Evolutionary conservation across 2,888 invertebrate species (phyloP).

Genomic region (Epinotia ramella): DNA sequence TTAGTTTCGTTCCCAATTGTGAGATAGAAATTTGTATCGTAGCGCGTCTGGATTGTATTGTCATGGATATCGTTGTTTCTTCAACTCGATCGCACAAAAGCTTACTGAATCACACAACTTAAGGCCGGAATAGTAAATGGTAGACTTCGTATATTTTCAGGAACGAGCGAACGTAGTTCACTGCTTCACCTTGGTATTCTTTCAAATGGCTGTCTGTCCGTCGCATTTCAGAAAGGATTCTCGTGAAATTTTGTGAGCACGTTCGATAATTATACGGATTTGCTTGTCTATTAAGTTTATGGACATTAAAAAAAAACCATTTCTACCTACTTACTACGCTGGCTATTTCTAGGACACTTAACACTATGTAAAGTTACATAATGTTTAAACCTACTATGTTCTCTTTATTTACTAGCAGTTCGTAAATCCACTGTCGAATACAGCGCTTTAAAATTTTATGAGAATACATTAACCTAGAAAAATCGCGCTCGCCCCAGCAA

Average conservation of each 20-base stretch:
- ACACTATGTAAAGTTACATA: background rate
- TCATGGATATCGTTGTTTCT: background rate
- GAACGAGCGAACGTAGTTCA: too few species aligned
- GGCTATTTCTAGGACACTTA: background rate
- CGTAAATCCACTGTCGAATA: conserved; percentile 9
- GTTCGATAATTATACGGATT: too few species aligned
- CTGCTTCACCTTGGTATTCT: too few species aligned
- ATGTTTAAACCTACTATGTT: background rate
- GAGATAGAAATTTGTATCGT: background rate
- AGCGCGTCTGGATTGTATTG: background rate
- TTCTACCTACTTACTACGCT: too few species aligned
- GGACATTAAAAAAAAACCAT: too few species aligned
- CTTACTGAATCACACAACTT: background rate
- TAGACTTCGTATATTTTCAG: background rate
- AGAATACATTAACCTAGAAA: conserved; percentile 43
- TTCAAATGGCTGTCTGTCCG: too few species aligned
- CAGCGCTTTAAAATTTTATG: conserved; percentile 30
- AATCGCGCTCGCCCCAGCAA: conserved; percentile 34
- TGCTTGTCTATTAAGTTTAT: too few species aligned
- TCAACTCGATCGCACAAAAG: background rate
- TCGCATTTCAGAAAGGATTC: too few species aligned
- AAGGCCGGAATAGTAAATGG: background rate
- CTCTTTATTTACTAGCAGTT: conserved; percentile 10
- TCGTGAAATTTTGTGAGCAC: too few species aligned
- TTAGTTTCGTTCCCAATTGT: background rate